These are phyloP conservation scores for Machimus rusticus DNA, from an alignment of 2,888 invertebrate genomes.

Conservation along the genomic window DNA sequence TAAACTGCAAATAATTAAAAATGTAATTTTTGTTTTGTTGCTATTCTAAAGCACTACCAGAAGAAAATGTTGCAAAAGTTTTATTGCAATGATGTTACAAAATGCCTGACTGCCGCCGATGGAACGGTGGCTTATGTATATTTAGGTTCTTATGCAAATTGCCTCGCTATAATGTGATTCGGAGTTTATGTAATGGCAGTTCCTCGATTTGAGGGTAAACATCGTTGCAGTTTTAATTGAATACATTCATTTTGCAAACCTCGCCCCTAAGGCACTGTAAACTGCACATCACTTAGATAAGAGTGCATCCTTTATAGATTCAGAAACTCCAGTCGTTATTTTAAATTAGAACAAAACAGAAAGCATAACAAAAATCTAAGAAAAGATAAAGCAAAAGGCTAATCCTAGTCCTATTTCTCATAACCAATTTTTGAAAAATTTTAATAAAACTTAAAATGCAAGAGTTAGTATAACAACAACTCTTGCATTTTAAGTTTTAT, in stretches of 20 bases:
- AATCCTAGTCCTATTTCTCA: too few species aligned
- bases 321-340: too few species aligned
- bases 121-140: background rate
- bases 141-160: background rate
- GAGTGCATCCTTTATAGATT: too few species aligned
- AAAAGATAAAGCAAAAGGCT: too few species aligned
- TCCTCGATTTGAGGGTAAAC: background rate
- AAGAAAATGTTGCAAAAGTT: background rate
- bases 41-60: background rate
- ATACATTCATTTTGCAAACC: background rate
- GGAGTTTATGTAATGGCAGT: background rate
- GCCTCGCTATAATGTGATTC: background rate
- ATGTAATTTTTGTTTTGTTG: background rate
- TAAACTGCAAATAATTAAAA: conserved; percentile 27
- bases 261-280: too few species aligned
- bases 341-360: too few species aligned
- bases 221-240: background rate
- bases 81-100: background rate
- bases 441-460: too few species aligned
- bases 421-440: too few species aligned
- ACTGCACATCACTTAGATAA: too few species aligned
- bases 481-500: too few species aligned
- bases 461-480: too few species aligned
- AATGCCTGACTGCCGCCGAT: background rate
- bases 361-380: too few species aligned